A percentile compares a stretch with the other conserved stretches of the same genome.
Evolutionary conservation across 2,113 vertebrate species (phyloP).

Genomic region (Geococcyx californianus): DNA sequence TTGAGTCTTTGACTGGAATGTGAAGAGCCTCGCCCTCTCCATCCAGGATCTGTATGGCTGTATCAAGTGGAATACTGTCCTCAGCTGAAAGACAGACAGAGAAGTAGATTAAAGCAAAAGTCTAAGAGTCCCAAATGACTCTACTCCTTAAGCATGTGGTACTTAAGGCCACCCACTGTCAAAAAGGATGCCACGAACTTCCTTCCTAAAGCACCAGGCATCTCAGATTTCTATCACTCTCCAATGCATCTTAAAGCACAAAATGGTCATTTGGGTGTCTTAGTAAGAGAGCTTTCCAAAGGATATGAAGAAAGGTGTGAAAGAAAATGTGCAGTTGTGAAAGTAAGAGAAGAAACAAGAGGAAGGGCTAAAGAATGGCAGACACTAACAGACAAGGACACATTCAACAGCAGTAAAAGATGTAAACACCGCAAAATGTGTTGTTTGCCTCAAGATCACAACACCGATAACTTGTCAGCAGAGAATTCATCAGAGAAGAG

Average conservation of each 20-base stretch:
- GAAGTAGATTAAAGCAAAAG: slow-evolving; percentile 13
- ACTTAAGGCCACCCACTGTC: background rate
- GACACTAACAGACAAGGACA: background rate
- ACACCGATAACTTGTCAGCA: background rate
- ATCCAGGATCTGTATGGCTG: slow-evolving; percentile 65
- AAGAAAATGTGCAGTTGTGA: background rate
- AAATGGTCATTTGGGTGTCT: background rate
- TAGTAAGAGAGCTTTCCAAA: background rate
- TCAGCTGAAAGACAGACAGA: slow-evolving; percentile 54
- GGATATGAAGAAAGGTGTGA: background rate
- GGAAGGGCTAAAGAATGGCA: background rate
- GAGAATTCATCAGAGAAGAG: background rate
- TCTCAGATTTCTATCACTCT: background rate
- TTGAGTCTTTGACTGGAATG: slow-evolving; percentile 66
- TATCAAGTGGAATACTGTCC: slow-evolving; percentile 57
- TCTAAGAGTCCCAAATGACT: background rate
- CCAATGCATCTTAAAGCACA: background rate
- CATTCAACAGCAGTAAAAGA: background rate
- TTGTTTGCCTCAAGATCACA: background rate
- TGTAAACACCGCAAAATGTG: background rate
- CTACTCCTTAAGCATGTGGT: background rate
- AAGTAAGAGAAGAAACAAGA: background rate
- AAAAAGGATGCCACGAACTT: background rate
- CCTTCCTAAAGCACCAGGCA: background rate
- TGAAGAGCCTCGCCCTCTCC: slow-evolving; percentile 51